phyloP scores from a whole-genome alignment of 2,113 vertebrate species.

The Cathartes aura region DNA sequence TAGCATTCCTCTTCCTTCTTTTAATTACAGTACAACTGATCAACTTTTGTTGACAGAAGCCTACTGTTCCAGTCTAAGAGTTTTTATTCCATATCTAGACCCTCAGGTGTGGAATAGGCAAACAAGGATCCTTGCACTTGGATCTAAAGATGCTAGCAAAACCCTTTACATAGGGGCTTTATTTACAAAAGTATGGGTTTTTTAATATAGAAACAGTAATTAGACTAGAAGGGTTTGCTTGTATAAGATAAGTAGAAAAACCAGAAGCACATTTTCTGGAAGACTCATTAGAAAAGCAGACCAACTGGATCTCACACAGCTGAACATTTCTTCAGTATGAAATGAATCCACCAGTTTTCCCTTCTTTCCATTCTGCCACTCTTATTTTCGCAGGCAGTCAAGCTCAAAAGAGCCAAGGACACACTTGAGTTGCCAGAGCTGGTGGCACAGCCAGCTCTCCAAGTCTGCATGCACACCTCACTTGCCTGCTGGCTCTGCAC shows the following conservation, averaged over 20 bases:
- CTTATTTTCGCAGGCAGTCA: background rate
- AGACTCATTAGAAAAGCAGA: background rate
- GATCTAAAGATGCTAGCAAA: background rate
- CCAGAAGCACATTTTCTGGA: background rate
- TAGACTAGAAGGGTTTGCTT: background rate
- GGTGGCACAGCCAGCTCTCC: background rate
- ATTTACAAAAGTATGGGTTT: fast-evolving
- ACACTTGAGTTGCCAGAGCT: fast-evolving
- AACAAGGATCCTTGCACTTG: background rate
- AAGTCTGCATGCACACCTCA: fast-evolving
- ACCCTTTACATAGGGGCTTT: background rate
- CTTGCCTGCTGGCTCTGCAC: background rate
- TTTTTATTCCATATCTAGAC: background rate
- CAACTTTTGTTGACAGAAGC: background rate
- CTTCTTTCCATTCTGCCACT: background rate
- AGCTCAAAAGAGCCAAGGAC: background rate
- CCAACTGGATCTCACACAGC: background rate
- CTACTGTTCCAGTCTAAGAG: background rate
- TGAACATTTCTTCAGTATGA: background rate
- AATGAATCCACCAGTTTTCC: background rate
- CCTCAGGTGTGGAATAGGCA: background rate
- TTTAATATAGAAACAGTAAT: background rate
- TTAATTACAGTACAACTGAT: background rate
- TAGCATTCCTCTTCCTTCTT: background rate
- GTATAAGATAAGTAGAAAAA: background rate